Percentiles rank a stretch among this genome's conserved stretches.
Conservation (phyloP, 2,113 vertebrate genomes). For the Rhinolophus sinicus region DNA sequence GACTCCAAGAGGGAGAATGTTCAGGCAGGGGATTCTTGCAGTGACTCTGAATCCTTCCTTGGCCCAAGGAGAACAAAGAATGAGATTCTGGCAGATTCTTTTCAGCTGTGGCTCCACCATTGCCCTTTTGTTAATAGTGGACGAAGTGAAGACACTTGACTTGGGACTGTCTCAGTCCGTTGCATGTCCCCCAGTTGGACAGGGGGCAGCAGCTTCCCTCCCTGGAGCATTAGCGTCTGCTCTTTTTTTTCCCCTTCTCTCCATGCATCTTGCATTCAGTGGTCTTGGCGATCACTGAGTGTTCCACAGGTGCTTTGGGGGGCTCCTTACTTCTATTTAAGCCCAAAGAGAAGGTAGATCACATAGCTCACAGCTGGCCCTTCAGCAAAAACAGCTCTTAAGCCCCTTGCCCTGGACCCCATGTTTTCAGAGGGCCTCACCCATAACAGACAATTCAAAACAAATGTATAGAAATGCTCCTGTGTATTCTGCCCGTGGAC, state of each 20-base stretch:
- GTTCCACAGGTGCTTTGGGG: too few relatives aligned
- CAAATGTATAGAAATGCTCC: background rate
- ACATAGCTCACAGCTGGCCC: background rate
- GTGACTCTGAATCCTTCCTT: background rate
- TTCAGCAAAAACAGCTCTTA: background rate
- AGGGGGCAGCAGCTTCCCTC: background rate
- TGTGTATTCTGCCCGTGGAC: background rate
- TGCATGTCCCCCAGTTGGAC: too few relatives aligned
- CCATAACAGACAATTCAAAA: background rate
- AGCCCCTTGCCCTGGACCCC: too few relatives aligned
- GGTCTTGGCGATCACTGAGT: background rate
- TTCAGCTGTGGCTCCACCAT: background rate
- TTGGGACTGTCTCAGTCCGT: background rate
- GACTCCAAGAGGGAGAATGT: background rate
- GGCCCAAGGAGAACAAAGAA: background rate
- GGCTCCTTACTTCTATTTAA: background rate
- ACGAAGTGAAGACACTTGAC: background rate
- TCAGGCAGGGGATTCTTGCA: background rate
- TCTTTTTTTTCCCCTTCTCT: rapidly evolving
- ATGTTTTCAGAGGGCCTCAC: background rate
- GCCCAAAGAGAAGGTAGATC: background rate
- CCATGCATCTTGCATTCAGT: background rate
- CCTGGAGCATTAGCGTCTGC: too few relatives aligned
- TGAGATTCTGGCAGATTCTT: background rate
- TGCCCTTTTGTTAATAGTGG: background rate